A percentile compares a stretch with the other conserved stretches of the same genome.
These are phyloP conservation scores for Dicrurus megarhynchus DNA, from an alignment of 2,113 vertebrate genomes.

Conservation along the genomic window DNA sequence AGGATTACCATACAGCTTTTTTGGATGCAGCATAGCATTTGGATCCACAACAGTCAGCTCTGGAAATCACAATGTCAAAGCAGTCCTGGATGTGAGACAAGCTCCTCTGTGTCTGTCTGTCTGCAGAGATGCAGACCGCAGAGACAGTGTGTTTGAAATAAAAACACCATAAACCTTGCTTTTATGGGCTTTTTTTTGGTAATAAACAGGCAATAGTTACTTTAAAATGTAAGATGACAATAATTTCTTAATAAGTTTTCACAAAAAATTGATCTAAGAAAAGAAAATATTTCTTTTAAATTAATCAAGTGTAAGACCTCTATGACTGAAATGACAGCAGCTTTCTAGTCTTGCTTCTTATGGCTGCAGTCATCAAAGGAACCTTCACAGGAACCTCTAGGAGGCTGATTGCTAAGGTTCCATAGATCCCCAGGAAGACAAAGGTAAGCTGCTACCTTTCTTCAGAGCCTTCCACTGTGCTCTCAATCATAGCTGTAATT, in stretches of 20 bases:
- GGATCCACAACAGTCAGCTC: background rate
- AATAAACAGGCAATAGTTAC: background rate
- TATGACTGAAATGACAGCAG: background rate
- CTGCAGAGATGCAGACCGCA: background rate
- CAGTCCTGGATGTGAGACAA: background rate
- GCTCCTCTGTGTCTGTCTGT: background rate
- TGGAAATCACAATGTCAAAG: background rate
- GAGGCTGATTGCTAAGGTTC: background rate
- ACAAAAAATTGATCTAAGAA: background rate
- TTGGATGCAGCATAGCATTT: background rate
- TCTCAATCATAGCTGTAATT: background rate
- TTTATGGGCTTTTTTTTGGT: background rate
- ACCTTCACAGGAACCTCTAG: background rate
- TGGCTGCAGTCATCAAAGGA: background rate
- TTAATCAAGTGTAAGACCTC: background rate
- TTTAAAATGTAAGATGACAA: background rate
- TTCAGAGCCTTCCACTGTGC: background rate
- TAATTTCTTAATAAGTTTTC: background rate
- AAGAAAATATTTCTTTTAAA: background rate
- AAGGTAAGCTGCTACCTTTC: background rate
- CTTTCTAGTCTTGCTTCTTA: background rate
- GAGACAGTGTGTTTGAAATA: background rate
- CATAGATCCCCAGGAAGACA: background rate
- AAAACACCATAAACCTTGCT: background rate
- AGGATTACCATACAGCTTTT: background rate